Evolutionary conservation across 2,888 invertebrate genomes (phyloP).

Genomic region (Campaea margaritaria): DNA sequence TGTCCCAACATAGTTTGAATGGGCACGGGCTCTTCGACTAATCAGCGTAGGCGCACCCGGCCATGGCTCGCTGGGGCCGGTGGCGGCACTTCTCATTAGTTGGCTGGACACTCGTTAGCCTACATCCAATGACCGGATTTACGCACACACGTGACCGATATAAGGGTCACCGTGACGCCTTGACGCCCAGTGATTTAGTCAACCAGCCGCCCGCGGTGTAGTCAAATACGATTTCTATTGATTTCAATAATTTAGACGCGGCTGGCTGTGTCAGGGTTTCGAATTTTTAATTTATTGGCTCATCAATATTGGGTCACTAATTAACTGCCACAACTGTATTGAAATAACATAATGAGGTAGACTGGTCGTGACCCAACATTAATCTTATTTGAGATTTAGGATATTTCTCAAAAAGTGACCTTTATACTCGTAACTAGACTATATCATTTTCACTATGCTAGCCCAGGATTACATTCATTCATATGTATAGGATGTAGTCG

Average conservation of each 20-base stretch:
- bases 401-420: too few species aligned
- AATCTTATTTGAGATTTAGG: too few species aligned
- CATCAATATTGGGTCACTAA: constrained; percentile 41
- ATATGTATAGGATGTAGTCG: too few species aligned
- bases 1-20: too few species aligned
- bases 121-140: constrained; percentile 69
- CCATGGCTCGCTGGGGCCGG: constrained; percentile 43
- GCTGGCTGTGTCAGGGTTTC: constrained; percentile 13
- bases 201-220: constrained; percentile 22
- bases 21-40: constrained; percentile 13
- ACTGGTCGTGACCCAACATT: too few species aligned
- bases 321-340: not conserved
- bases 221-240: constrained; percentile 30
- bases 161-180: constrained; percentile 38
- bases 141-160: constrained; percentile 42
- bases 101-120: constrained; percentile 77
- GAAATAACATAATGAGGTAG: too few species aligned
- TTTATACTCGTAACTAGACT: too few species aligned
- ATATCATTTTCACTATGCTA: too few species aligned
- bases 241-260: constrained; percentile 15
- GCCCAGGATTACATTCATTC: too few species aligned
- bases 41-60: constrained; percentile 18
- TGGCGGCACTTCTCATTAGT: constrained; percentile 58
- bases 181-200: constrained; percentile 34
- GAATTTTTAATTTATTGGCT: constrained; percentile 37